A percentile compares a stretch with the other conserved stretches of the same genome.
Conservation (phyloP, 1,140 invertebrate species). For the Drosophila oshimai region DNA sequence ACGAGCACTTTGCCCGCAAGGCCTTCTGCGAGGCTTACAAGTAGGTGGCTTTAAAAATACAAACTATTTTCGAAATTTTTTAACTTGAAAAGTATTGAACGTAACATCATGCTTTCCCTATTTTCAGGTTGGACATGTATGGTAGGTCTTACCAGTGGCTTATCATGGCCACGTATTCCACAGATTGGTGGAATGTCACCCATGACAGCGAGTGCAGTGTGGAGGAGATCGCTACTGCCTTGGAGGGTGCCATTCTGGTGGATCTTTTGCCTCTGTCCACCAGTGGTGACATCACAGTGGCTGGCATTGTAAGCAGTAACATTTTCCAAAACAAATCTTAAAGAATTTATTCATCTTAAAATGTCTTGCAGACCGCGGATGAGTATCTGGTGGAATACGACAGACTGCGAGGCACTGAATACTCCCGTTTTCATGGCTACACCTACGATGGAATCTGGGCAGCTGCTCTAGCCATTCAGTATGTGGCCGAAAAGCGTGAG, state of each 20-base stretch:
- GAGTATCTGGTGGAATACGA: conserved; percentile 95
- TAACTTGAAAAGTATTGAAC: neutral
- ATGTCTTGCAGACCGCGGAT: conserved; percentile 89
- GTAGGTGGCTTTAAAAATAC: conserved; percentile 79
- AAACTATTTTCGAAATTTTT: neutral
- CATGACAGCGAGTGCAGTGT: conserved; percentile 87
- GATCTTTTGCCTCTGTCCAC: conserved; percentile 85
- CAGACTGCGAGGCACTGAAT: conserved; percentile 89
- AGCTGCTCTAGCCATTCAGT: conserved; percentile 94
- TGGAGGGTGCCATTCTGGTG: conserved; percentile 96
- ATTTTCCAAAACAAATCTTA: too few relatives aligned
- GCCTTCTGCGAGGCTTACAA: conserved; percentile 97
- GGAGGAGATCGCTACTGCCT: conserved; percentile 89
- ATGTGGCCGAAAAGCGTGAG: conserved; percentile 90
- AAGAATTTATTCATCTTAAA: conserved; percentile 2
- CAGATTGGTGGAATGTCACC: conserved; percentile 89
- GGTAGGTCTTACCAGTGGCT: conserved; percentile 98
- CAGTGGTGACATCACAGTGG: conserved; percentile 90
- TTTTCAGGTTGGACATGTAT: conserved; percentile 89
- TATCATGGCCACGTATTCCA: conserved; percentile 93
- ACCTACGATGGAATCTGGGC: conserved; percentile 99
- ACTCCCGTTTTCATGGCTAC: conserved; percentile 97
- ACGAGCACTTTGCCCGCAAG: conserved; percentile 95
- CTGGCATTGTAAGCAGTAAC: conserved; percentile 91
- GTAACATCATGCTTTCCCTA: neutral